Base-by-base conservation (phyloP, 1,140 invertebrate genomes). In the Formica exsecta region DNA sequence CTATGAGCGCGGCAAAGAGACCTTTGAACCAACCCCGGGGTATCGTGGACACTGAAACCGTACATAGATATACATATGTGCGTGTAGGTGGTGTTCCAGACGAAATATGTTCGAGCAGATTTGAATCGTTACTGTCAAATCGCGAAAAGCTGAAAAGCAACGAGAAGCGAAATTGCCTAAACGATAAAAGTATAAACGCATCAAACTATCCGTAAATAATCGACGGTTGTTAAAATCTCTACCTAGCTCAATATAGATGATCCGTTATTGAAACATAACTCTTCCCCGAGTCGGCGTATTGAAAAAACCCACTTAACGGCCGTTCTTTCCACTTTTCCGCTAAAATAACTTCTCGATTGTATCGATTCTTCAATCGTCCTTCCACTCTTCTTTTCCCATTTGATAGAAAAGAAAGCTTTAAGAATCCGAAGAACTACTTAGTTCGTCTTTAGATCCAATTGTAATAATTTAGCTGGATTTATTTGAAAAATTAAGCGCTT, bases 1-100 rank as follows among this genome's bases (percentile, higher is more conserved):
- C 88, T 91, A 88, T 88, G 74, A 87, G 79, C 86, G 79, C 36
- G 41, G 32, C 73, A 75, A 64, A 59, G 61, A 76, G 85, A 87
- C 62, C 88, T 76, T 75, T 76, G 85, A 87, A 44, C 54, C 32
- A 68, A 38, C 51, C 79, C 44, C 62, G 59, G 73, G 44, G 5
- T 25, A 86, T 80, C 68, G 8, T 65, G 77, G 68, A 76, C 59
- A 29, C 41, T 48, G 59, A 83, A 81, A 65, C 41, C 71, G 13
- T 75, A 38, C 64, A 41, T 41, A 44, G n/a, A 11, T 0, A 8
- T 29, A 9, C 25, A 9, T 16, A 51, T 51, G 1, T 51, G 48
- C 16, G 48, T 19, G 4, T 19, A 8, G 36, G 9, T 29, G 36
- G 51, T 59, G 25, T 66, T 87, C 80, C 36, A 57, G 48, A 51